A percentile compares a stretch with the other conserved stretches of the same genome.
Evolutionary conservation across 2,797 vertebrate species (phyloP).

Genomic region (Heterohyrax brucei): DNA sequence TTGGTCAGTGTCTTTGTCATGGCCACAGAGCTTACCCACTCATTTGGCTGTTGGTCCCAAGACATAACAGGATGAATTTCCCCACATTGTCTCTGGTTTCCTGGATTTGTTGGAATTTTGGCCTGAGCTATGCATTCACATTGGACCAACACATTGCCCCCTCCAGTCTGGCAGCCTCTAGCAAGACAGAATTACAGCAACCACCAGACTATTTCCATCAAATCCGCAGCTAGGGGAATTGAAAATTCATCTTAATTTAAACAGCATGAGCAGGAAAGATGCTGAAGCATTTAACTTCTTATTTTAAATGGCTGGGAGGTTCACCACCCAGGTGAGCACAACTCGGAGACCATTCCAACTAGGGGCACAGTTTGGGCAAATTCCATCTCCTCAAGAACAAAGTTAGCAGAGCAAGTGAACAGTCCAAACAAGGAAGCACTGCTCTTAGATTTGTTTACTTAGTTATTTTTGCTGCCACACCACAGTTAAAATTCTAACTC

Average conservation of each 20-base stretch:
- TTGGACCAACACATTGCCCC: background rate
- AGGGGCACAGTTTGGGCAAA: background rate
- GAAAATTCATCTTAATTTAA: constrained; percentile 26
- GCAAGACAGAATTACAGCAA: constrained; percentile 36
- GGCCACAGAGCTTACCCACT: constrained; percentile 16
- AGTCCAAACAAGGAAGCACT: background rate
- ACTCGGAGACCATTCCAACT: background rate
- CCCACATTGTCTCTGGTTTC: background rate
- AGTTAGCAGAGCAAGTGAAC: background rate
- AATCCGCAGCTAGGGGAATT: background rate
- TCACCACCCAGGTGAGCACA: background rate
- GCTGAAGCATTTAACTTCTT: background rate
- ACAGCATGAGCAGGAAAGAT: background rate
- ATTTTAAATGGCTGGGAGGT: background rate
- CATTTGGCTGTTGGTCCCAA: background rate
- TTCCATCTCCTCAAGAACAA: background rate
- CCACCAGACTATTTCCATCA: background rate
- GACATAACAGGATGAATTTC: background rate
- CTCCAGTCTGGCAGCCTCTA: constrained; percentile 47
- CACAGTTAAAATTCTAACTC: no score
- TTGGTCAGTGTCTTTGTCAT: background rate
- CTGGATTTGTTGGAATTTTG: background rate
- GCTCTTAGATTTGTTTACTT: background rate
- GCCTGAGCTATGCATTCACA: background rate
- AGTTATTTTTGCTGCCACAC: no score